phyloP scores from a whole-genome alignment of 2,888 invertebrate genomes.

The Crematogaster levior region DNA sequence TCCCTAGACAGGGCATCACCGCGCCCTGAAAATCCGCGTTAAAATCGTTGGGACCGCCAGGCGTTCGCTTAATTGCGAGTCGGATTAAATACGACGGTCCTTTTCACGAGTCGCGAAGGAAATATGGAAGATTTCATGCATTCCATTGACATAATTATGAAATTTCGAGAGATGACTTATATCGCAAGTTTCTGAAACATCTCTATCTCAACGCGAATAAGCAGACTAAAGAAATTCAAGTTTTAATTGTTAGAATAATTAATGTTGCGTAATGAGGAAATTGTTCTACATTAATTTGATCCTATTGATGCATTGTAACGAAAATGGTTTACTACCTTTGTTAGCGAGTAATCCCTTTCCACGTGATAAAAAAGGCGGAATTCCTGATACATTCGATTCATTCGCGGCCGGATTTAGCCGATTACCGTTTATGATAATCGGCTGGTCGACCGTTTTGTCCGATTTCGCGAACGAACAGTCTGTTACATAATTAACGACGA shows the following conservation, averaged over 20 bases:
- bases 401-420: slow-evolving; percentile 42
- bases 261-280: slow-evolving; percentile 1
- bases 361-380: not conserved
- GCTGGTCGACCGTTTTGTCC: slow-evolving; percentile 57
- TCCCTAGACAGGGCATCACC: slow-evolving; percentile 15
- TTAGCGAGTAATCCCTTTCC: not conserved
- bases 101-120: slow-evolving; percentile 26
- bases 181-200: not conserved
- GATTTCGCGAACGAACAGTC: slow-evolving; percentile 44
- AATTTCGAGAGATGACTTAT: slow-evolving; percentile 24
- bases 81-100: slow-evolving; percentile 37
- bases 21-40: slow-evolving; percentile 36
- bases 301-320: not conserved
- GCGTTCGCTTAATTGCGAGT: slow-evolving; percentile 33
- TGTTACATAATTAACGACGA: slow-evolving; percentile 79
- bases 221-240: not conserved
- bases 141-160: not conserved
- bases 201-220: slow-evolving; percentile 2
- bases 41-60: slow-evolving; percentile 29
- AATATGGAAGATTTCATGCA: not conserved
- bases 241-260: not conserved
- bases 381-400: slow-evolving; percentile 27
- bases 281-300: not conserved
- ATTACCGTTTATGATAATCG: slow-evolving; percentile 67
- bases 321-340: not conserved